Evolutionary conservation across 2,888 invertebrate species (phyloP).

Genomic region (Tetragnatha montana): DNA sequence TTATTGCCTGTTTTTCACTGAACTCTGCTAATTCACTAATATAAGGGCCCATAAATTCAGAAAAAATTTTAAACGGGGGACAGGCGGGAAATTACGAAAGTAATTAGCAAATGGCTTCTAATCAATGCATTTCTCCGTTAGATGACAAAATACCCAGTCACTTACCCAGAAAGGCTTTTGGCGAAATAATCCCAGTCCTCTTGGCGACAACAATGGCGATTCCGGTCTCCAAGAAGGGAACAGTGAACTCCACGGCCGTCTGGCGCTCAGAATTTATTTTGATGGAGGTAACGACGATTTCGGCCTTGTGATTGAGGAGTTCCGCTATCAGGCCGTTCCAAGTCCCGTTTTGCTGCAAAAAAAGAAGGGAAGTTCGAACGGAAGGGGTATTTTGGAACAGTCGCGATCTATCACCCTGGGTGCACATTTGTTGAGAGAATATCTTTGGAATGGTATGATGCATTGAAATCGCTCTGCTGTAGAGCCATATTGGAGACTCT

Average conservation of each 20-base stretch:
- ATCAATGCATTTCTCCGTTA: too few species aligned
- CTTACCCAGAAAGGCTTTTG: conserved; percentile 90
- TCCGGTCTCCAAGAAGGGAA: conserved; percentile 97
- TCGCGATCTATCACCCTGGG: not conserved
- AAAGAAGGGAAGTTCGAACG: not conserved
- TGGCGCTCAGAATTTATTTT: conserved; percentile 93
- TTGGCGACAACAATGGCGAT: conserved; percentile 96
- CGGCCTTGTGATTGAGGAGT: conserved; percentile 93
- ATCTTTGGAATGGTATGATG: not conserved
- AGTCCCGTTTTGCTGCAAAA: conserved; percentile 83
- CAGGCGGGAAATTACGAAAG: too few species aligned
- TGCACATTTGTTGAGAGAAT: not conserved
- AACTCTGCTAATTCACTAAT: too few species aligned
- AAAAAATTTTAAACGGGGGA: too few species aligned
- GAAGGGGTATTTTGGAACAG: not conserved
- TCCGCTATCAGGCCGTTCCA: conserved; percentile 95
- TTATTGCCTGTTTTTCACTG: too few species aligned
- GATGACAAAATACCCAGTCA: too few species aligned
- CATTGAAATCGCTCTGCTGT: not conserved
- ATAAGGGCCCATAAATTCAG: too few species aligned
- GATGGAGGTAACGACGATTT: conserved; percentile 95
- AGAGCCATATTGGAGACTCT: not conserved
- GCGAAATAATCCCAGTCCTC: conserved; percentile 95
- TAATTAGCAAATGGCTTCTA: too few species aligned
- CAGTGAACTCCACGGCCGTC: conserved; percentile 93